Conservation (phyloP, 1,140 invertebrate genomes). For the Trachymyrmex septentrionalis region DNA sequence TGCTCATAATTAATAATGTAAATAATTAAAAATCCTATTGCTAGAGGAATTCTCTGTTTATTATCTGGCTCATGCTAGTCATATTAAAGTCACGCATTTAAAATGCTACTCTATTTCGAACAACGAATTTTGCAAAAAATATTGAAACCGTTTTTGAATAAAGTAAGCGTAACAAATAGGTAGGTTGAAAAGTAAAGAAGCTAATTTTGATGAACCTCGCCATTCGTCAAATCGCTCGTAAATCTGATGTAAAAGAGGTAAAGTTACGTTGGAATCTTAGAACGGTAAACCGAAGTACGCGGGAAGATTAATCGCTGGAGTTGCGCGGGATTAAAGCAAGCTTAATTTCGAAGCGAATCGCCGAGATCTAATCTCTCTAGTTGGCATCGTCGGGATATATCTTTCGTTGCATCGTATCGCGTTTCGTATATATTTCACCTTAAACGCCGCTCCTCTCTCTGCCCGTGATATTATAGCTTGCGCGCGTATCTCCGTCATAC, state of each 20-base stretch:
- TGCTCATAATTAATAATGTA: not conserved
- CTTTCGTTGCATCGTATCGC: slow-evolving; percentile 41
- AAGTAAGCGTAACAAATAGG: not conserved
- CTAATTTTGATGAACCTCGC: slow-evolving; percentile 11
- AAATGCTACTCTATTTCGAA: not conserved
- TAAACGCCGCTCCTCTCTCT: slow-evolving; percentile 29
- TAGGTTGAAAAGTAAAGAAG: slow-evolving; percentile 12
- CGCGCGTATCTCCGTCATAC: slow-evolving; percentile 33
- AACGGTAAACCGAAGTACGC: slow-evolving; percentile 62
- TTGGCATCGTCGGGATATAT: slow-evolving; percentile 57
- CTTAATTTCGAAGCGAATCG: slow-evolving; percentile 66
- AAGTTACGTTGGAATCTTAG: slow-evolving; percentile 52
- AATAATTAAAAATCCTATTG: not conserved
- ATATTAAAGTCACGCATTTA: not conserved
- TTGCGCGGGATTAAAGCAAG: slow-evolving; percentile 67
- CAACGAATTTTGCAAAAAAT: not conserved
- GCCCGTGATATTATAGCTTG: not conserved
- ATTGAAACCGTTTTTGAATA: not conserved
- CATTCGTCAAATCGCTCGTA: slow-evolving; percentile 15
- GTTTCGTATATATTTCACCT: slow-evolving; percentile 46
- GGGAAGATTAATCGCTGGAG: slow-evolving; percentile 65
- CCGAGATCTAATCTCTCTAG: slow-evolving; percentile 70
- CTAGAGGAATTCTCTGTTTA: not conserved
- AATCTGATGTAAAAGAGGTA: slow-evolving; percentile 42
- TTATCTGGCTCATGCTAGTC: not conserved